Base-by-base conservation (phyloP, 1,140 invertebrate species). In the Drosophila gunungcola region DNA sequence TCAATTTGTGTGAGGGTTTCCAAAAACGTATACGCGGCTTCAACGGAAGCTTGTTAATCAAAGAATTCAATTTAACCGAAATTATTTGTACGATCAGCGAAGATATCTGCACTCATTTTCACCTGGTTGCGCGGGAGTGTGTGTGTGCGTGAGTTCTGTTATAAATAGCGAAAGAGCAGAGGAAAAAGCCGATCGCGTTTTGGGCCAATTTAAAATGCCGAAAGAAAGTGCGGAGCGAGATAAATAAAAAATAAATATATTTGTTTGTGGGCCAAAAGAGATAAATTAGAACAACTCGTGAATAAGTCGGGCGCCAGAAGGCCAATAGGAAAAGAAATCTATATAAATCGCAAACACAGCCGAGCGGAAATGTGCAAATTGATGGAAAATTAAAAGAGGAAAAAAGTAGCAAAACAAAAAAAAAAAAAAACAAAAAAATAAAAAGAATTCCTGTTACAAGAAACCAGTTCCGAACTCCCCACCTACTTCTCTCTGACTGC, bases 181-280 rank as follows among this genome's bases (percentile, higher is more conserved):
- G 53, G 49, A 56, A 76, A 77, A 75, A 65, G 75, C 63, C 69
- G 79, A 89, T 89, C 79, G 78, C 55, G 75, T 83, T 83, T 84
- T 73, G 56, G 75, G 56, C 51, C 80, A 68, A 21, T 21, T 63
- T 77, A 70, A 73, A 82, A 69, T 16, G 76, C 65, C 60, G 62
- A 84, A 89, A 89, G 83, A 88, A 88, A 88, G 83, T 89, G 84
- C 84, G 80, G 67, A 88, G 43, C 56, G 49, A 56, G 55, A 78
- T 73, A 88, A 68, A 85, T 64, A 73, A 60, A 77, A 76, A 43
- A 85, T 61, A 73, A 56, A 77, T 72, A 43, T 68, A 67, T 83
- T 60, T 70, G 81, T 86, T 79, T 86, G 74, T 85, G 72, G 82
- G 83, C 61, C 83, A 86, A 65, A 58, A 42, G 16, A 82, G 68